These are phyloP conservation scores for Salminus brasiliensis DNA, from an alignment of 2,113 vertebrate species.

Conservation along the genomic window DNA sequence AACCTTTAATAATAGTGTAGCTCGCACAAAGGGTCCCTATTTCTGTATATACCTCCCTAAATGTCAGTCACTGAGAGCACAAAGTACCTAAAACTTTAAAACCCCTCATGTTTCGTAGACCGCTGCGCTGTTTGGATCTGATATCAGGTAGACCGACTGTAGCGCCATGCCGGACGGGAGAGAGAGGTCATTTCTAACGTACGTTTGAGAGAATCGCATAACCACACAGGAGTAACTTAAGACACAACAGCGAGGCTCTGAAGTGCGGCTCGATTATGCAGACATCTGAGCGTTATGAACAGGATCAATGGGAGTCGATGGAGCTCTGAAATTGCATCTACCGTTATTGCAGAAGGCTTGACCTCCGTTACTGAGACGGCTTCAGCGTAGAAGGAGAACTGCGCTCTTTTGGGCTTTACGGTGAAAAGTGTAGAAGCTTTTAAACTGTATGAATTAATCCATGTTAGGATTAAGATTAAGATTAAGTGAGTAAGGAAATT, in stretches of 20 bases:
- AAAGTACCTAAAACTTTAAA: background rate
- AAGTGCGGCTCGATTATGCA: background rate
- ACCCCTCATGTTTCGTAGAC: too few species aligned
- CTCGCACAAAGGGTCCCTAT: too few species aligned
- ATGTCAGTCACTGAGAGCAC: too few species aligned
- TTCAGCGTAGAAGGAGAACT: background rate
- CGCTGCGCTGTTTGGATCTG: background rate
- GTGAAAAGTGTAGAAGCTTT: too few species aligned
- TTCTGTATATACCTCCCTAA: too few species aligned
- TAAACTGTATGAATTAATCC: background rate
- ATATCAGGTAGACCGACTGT: background rate
- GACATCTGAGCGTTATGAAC: background rate
- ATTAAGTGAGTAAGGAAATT: too few species aligned
- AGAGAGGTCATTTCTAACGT: background rate
- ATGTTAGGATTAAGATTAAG: too few species aligned
- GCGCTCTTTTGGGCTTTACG: too few species aligned
- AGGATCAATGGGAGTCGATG: background rate
- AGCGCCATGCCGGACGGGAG: background rate
- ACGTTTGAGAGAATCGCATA: background rate
- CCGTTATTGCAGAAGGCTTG: slow-evolving; percentile 6
- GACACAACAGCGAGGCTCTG: background rate
- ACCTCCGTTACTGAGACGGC: background rate
- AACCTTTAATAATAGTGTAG: too few species aligned
- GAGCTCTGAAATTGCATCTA: background rate
- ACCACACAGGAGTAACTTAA: background rate